phyloP scores from a whole-genome alignment of 92 coral and sea anemone species.

The Pocillopora meandrina region DNA sequence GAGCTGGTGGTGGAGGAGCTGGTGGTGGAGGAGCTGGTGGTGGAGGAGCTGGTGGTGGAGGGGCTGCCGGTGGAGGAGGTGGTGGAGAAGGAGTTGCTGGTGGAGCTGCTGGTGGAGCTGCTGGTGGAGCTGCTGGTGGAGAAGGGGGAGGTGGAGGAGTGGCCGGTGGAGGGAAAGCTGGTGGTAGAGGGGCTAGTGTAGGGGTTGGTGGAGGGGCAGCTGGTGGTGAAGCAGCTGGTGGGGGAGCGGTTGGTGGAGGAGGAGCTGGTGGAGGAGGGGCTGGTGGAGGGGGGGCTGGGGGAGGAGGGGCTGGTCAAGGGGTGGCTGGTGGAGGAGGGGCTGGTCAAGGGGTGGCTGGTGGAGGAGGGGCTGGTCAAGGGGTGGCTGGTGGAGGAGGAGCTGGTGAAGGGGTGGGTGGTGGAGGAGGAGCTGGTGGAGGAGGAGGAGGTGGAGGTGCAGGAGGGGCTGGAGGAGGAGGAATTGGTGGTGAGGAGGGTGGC shows the following conservation, averaged over 20 bases:
- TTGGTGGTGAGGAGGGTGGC: slow-evolving; percentile 5
- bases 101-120: slow-evolving; percentile 45
- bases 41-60: slow-evolving; percentile 33
- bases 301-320: not conserved
- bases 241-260: slow-evolving; percentile 13
- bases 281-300: not conserved
- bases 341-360: slow-evolving; percentile 12
- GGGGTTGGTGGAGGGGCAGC: not conserved
- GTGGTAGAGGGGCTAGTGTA: not conserved
- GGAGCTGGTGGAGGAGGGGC: slow-evolving; percentile 20
- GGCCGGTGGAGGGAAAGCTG: slow-evolving; percentile 42
- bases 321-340: not conserved
- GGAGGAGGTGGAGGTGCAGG: not conserved
- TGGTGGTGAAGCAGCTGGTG: slow-evolving; percentile 19
- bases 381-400: slow-evolving; percentile 33
- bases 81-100: slow-evolving; percentile 33
- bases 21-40: slow-evolving; percentile 17
- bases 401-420: slow-evolving; percentile 28
- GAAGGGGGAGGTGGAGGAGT: slow-evolving; percentile 49
- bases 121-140: slow-evolving; percentile 47
- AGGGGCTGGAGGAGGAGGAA: not conserved
- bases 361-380: slow-evolving; percentile 33
- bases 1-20: slow-evolving; percentile 16
- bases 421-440: slow-evolving; percentile 31
- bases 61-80: slow-evolving; percentile 36